Conservation (phyloP, 1,140 invertebrate species). For the Samia ricini region DNA sequence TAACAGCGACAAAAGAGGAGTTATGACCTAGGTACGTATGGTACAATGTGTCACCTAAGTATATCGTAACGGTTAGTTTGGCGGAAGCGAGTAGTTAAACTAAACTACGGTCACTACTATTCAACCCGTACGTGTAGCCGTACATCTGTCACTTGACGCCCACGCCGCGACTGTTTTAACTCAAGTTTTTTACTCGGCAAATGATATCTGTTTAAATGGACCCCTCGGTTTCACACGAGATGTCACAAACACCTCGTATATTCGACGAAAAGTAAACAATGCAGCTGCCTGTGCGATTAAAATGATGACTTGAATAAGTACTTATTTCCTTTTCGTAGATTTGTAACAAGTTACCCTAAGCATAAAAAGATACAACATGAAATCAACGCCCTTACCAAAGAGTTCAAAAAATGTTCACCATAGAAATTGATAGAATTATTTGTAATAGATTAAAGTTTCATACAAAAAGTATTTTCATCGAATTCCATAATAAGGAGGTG, state of each 20-base stretch:
- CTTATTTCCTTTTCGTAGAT: neutral
- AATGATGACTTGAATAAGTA: slow-evolving; percentile 9
- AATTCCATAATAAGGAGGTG: no score
- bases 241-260: slow-evolving; percentile 37
- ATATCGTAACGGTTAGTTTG: slow-evolving; percentile 30
- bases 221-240: slow-evolving; percentile 47
- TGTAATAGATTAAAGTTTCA: no score
- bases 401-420: neutral
- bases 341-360: neutral
- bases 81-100: slow-evolving; percentile 68
- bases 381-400: neutral
- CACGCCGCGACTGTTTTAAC: slow-evolving; percentile 44
- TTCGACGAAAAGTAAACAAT: slow-evolving; percentile 33
- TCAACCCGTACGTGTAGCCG: slow-evolving; percentile 40
- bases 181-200: slow-evolving; percentile 33
- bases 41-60: slow-evolving; percentile 36
- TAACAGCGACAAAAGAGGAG: neutral
- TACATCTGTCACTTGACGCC: slow-evolving; percentile 47
- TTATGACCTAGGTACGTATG: neutral
- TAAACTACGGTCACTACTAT: slow-evolving; percentile 60
- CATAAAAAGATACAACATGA: neutral
- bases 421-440: neutral
- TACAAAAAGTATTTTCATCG: no score
- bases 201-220: slow-evolving; percentile 58
- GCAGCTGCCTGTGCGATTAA: slow-evolving; percentile 21